phyloP scores from a whole-genome alignment of 1,140 invertebrate species.

The Mactra quadrangularis region DNA sequence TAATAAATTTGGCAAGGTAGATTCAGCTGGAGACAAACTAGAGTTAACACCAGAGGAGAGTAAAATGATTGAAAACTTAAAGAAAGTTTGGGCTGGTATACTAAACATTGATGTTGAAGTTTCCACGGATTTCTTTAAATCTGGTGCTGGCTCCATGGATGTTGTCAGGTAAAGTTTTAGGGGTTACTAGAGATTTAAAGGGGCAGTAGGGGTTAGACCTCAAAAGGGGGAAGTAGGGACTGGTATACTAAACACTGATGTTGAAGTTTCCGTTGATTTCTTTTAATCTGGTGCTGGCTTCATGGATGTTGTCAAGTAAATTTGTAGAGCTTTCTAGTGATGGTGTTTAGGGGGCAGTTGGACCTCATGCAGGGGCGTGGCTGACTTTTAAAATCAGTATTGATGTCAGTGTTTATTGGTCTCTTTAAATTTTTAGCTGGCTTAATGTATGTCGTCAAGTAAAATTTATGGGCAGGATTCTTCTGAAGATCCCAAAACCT shows the following conservation, averaged over 20 bases:
- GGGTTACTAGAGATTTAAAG: too few relatives aligned
- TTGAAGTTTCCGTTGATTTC: slow-evolving; percentile 94
- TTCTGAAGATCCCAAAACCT: too few relatives aligned
- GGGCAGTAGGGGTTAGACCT: too few relatives aligned
- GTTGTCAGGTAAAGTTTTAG: slow-evolving; percentile 92
- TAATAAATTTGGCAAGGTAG: slow-evolving; percentile 89
- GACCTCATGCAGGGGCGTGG: too few relatives aligned
- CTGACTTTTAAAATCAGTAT: slow-evolving; percentile 94
- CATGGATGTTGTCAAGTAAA: slow-evolving; percentile 99
- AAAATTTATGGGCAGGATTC: too few relatives aligned
- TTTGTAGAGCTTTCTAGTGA: too few relatives aligned
- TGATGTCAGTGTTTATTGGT: slow-evolving; percentile 89
- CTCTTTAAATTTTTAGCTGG: slow-evolving; percentile 96
- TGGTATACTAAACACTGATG: slow-evolving; percentile 90
- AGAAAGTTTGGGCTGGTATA: slow-evolving; percentile 93
- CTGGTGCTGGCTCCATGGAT: slow-evolving; percentile 97
- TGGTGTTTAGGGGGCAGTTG: too few relatives aligned
- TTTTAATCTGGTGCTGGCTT: slow-evolving; percentile 95
- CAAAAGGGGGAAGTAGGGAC: too few relatives aligned
- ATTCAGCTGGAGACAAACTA: slow-evolving; percentile 86
- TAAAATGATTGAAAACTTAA: slow-evolving; percentile 85
- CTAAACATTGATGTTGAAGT: slow-evolving; percentile 90
- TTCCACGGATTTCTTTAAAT: slow-evolving; percentile 95
- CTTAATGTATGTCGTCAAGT: slow-evolving; percentile 98
- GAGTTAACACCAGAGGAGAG: slow-evolving; percentile 91